These are phyloP conservation scores for Corythornis cristatus DNA, from an alignment of 2,113 vertebrate genomes.

Conservation along the genomic window DNA sequence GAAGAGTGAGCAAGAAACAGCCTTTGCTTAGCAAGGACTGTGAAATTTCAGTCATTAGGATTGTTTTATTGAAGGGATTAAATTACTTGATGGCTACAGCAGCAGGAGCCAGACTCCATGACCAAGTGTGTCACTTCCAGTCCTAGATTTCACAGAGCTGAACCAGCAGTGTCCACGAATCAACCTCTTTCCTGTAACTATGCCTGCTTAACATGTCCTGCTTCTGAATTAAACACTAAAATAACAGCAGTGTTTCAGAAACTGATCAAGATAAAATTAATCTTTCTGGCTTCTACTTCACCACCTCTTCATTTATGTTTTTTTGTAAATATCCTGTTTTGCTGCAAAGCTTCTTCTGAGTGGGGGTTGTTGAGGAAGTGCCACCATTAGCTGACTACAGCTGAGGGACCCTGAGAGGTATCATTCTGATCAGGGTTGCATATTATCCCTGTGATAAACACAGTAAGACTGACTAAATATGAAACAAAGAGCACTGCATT, in stretches of 20 bases:
- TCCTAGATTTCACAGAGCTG: neutral
- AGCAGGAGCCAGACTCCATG: neutral
- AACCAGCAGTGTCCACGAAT: neutral
- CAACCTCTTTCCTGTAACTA: neutral
- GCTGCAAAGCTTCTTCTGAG: conserved; percentile 16
- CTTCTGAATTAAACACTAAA: neutral
- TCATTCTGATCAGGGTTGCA: conserved; percentile 44
- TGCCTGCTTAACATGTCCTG: neutral
- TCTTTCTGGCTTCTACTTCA: neutral
- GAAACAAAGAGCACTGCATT: neutral
- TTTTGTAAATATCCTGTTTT: conserved; percentile 49
- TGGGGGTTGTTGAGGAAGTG: neutral
- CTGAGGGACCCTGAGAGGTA: conserved; percentile 18
- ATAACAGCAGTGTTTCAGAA: neutral
- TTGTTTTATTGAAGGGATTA: neutral
- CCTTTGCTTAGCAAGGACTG: neutral
- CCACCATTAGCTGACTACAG: conserved; percentile 24
- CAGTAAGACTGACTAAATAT: conserved; percentile 38
- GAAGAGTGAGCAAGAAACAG: neutral
- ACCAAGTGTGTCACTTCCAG: neutral
- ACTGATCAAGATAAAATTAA: neutral
- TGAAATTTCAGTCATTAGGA: neutral
- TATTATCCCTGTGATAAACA: conserved; percentile 9
- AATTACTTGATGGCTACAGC: neutral
- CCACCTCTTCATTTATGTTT: neutral